A percentile compares a stretch with the other conserved stretches of the same genome.
phyloP scores from a whole-genome alignment of 2,113 vertebrate genomes.

The Alces alces region DNA sequence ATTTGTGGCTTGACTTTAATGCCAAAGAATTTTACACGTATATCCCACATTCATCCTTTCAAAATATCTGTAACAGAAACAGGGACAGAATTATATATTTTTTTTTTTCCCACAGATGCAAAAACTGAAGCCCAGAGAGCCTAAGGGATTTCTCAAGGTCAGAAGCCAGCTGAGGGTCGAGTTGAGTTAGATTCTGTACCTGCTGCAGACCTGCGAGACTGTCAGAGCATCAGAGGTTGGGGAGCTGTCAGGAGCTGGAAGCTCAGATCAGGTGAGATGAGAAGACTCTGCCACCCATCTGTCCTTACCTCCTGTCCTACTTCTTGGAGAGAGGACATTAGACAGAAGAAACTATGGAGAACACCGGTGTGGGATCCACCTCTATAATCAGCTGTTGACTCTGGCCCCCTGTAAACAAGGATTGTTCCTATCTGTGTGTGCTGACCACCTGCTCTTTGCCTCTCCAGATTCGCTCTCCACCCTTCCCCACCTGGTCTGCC shows the following conservation, averaged over 20 bases:
- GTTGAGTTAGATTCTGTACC: neutral
- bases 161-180: neutral
- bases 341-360: neutral
- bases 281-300: fast-evolving
- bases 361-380: neutral
- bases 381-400: neutral
- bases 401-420: neutral
- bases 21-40: neutral
- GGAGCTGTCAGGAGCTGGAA: neutral
- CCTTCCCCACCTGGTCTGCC: neutral
- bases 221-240: neutral
- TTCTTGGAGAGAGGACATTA: neutral
- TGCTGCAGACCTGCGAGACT: neutral
- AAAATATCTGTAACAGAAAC: neutral
- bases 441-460: neutral
- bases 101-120: neutral
- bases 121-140: conserved; percentile 8
- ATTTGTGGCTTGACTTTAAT: neutral
- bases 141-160: neutral
- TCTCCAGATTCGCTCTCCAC: neutral
- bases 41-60: neutral
- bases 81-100: neutral
- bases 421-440: neutral
- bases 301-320: neutral
- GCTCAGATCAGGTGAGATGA: neutral